Percentiles rank a stretch among this genome's conserved stretches.
Evolutionary conservation across 2,113 vertebrate genomes (phyloP).

Genomic region (Mormyrus iriodes): DNA sequence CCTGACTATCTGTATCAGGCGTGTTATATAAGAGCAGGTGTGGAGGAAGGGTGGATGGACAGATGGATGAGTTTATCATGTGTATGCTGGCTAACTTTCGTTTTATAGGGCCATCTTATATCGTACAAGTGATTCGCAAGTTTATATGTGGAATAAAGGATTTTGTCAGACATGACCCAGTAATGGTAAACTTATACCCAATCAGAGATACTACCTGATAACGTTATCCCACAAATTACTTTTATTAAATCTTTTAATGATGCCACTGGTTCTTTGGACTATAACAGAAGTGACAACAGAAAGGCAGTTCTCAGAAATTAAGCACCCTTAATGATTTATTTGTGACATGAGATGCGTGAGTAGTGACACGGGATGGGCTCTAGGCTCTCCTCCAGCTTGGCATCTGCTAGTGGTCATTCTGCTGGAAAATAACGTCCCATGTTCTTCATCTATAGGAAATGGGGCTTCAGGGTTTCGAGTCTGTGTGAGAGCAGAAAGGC

Average conservation of each 20-base stretch:
- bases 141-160: neutral
- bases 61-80: neutral
- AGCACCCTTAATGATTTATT: neutral
- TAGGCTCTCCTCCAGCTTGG: neutral
- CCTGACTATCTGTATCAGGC: neutral
- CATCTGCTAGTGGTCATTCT: neutral
- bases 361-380: neutral
- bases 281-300: too few species aligned
- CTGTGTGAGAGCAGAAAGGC: neutral
- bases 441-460: neutral
- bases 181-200: neutral
- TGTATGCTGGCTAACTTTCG: neutral
- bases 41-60: too few species aligned
- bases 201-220: neutral
- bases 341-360: neutral
- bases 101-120: neutral
- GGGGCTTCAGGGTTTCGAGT: neutral
- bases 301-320: neutral
- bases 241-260: neutral
- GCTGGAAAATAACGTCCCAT: neutral
- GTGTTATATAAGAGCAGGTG: neutral
- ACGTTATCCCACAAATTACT: neutral
- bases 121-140: neutral
- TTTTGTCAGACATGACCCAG: neutral
- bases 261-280: neutral